phyloP scores from a whole-genome alignment of 2,888 invertebrate genomes.

The Dione juno region DNA sequence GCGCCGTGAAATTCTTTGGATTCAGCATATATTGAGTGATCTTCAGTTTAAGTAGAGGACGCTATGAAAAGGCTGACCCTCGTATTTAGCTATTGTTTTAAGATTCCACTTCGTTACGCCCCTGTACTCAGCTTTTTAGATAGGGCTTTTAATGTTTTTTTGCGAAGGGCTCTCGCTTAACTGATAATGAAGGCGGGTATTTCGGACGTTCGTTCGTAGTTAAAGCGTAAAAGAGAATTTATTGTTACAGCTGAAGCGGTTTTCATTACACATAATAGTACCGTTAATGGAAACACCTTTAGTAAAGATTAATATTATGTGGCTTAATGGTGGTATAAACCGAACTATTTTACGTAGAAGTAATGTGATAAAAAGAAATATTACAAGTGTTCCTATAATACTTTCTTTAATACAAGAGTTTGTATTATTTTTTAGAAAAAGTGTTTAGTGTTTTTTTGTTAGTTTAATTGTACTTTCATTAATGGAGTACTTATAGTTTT shows the following conservation, averaged over 20 bases:
- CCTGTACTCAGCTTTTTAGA: constrained; percentile 72
- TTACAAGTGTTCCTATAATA: no score
- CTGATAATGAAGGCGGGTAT: constrained; percentile 77
- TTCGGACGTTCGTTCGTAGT: constrained; percentile 59
- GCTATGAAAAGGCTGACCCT: constrained; percentile 72
- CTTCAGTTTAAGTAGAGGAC: constrained; percentile 68
- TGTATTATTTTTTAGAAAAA: no score
- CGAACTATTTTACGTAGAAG: neutral
- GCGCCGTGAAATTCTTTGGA: constrained; percentile 73
- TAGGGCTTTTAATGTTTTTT: constrained; percentile 73
- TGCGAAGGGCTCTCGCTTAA: constrained; percentile 73
- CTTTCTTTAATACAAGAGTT: no score
- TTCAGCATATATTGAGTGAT: constrained; percentile 81
- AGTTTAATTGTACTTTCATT: no score
- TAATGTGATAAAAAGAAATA: neutral
- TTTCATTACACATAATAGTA: constrained; percentile 69
- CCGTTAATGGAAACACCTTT: constrained; percentile 74
- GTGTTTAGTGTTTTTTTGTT: no score
- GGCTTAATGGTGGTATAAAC: neutral
- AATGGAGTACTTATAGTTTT: no score
- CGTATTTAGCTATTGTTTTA: constrained; percentile 82
- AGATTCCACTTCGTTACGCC: constrained; percentile 82
- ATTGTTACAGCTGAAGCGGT: constrained; percentile 71
- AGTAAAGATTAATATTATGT: constrained; percentile 37
- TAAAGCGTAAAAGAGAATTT: constrained; percentile 72